phyloP scores from a whole-genome alignment of 2,113 vertebrate genomes.

The Osmerus mordax region DNA sequence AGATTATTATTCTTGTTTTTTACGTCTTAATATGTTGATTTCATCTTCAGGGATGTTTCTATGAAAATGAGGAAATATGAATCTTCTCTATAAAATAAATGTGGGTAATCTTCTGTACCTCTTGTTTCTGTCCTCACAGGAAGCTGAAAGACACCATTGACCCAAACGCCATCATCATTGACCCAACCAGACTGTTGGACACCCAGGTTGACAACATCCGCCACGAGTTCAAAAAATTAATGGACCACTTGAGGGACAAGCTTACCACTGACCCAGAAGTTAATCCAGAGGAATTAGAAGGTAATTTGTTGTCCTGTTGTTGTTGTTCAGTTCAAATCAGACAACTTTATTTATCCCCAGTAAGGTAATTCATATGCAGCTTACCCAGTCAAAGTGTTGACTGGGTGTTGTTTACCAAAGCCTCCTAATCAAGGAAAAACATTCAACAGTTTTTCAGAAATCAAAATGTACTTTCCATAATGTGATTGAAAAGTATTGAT shows the following conservation, averaged over 20 bases:
- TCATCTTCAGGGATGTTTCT: not conserved
- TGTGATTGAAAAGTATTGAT: no score
- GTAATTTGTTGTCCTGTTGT: slow-evolving; percentile 21
- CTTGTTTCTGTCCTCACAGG: slow-evolving; percentile 52
- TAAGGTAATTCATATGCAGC: no score
- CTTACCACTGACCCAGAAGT: not conserved
- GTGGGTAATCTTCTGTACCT: not conserved
- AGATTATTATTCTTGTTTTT: no score
- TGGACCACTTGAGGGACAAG: slow-evolving; percentile 53
- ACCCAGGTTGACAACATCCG: slow-evolving; percentile 66
- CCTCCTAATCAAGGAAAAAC: no score
- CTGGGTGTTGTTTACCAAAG: no score
- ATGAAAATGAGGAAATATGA: not conserved
- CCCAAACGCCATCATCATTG: slow-evolving; percentile 49
- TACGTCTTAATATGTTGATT: no score
- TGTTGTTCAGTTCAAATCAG: not conserved
- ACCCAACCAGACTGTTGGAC: slow-evolving; percentile 67
- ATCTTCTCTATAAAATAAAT: no score
- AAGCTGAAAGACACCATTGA: slow-evolving; percentile 66
- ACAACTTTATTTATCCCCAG: no score
- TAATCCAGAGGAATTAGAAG: slow-evolving; percentile 26
- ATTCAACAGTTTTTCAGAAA: no score
- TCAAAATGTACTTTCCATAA: no score
- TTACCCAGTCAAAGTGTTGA: no score
- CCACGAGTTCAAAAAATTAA: slow-evolving; percentile 67